phyloP scores from a whole-genome alignment of 2,113 vertebrate genomes.

The Toxotes jaculatrix region DNA sequence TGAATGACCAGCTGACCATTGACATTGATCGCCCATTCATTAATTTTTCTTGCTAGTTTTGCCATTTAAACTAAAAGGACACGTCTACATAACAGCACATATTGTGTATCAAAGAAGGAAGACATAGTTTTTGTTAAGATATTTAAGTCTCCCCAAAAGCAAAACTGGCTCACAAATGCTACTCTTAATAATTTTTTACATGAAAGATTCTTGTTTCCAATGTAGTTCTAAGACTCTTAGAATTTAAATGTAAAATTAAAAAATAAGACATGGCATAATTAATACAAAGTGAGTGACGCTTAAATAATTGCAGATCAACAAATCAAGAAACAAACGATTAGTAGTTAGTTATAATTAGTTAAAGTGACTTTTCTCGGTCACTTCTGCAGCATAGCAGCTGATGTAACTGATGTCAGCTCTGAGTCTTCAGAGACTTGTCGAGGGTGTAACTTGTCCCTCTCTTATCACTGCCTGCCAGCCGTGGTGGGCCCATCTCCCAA shows the following conservation, averaged over 20 bases:
- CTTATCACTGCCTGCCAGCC: slow-evolving; percentile 51
- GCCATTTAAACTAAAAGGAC: background rate
- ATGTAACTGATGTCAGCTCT: slow-evolving; percentile 3
- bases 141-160: background rate
- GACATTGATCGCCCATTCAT: background rate
- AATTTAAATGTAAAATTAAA: background rate
- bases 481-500: slow-evolving; percentile 1
- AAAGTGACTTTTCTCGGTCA: background rate
- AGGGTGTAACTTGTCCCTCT: background rate
- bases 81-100: background rate
- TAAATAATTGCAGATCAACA: background rate
- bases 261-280: background rate
- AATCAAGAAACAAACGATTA: background rate
- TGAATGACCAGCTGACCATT: slow-evolving; percentile 1
- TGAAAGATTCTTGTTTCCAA: too few relatives aligned
- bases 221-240: too few relatives aligned
- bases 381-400: background rate
- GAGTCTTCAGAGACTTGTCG: background rate
- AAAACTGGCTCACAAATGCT: background rate
- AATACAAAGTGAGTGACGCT: background rate
- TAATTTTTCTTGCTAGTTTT: background rate
- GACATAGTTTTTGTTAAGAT: background rate
- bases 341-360: background rate
- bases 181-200: background rate
- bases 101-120: background rate